Base-by-base conservation (phyloP, 2,113 vertebrate species). In the Planiliza haematocheilus region DNA sequence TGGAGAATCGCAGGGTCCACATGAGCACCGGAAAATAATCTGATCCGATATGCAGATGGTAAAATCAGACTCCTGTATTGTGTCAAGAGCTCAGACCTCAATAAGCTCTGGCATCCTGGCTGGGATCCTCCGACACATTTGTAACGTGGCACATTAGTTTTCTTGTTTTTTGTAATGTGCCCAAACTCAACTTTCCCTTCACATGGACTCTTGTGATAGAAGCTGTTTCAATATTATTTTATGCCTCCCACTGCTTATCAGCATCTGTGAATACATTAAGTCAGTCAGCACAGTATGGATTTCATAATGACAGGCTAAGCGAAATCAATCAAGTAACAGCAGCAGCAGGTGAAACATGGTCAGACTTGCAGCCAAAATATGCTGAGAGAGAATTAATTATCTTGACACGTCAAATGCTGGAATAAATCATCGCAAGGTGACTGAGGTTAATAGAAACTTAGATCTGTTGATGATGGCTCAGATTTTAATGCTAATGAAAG, bases 61-160 rank as follows among this genome's bases (percentile, higher is more conserved):
- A 1, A 7, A 57, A 79, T 71, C 59, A 56, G 21, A 49, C 69
- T 39, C 53, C 78, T 84, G 78, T 38, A 58, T 67, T 61, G 39
- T 80, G 49, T 88, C 85, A 89, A 79, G 77, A 63, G 60, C 73
- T 64, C 34, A 34, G 51, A 75, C 30, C 77, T 79, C 62, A 77
- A 82, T 79, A 80, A 63, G 79, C 39, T 63, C 67, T 71, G 79
- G 74, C 56, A 36, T 76, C 59, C 53, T 62, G 71, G 56, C 64
- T 66, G 55, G 51, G 75, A 74, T 67, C 64, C 42, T 73, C 46
- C 14, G n/a, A 39, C 67, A 58, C 49, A 75, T 79, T 78, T 81
- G 24, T 37, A 60, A 71, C 37, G 24, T 30, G 5, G 24, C 24
- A 30, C 24, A 5, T 30, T 30, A 30, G 24, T 5, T 30, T 30